These are phyloP conservation scores for Lepidochrysops patricia DNA, from an alignment of 2,888 invertebrate species.

Conservation along the genomic window DNA sequence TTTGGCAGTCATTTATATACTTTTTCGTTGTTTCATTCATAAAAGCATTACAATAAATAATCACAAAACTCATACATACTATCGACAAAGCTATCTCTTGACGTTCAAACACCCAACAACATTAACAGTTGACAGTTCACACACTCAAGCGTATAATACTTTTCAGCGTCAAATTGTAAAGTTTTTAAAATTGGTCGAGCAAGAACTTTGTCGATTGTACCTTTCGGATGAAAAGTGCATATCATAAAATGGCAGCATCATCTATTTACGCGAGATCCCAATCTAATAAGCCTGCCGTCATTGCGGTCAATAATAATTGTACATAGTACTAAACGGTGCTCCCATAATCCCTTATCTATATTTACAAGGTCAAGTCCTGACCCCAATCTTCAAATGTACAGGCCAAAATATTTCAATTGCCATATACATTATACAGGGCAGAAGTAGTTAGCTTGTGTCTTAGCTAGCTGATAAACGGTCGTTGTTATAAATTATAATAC, in stretches of 20 bases:
- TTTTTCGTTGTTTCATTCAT: neutral
- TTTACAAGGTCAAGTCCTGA: slow-evolving; percentile 1
- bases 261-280: slow-evolving; percentile 12
- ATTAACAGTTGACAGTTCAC: no score
- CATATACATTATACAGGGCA: no score
- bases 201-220: no score
- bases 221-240: neutral
- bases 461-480: neutral
- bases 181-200: no score
- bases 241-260: slow-evolving; percentile 3
- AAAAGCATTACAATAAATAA: neutral
- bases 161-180: no score
- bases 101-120: no score
- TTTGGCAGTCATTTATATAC: neutral
- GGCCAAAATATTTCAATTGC: no score
- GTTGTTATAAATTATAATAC: no score
- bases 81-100: no score
- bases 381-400: neutral
- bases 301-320: slow-evolving; percentile 10
- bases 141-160: no score
- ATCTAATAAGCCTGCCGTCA: slow-evolving; percentile 12
- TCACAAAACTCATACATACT: neutral
- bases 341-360: slow-evolving; percentile 18
- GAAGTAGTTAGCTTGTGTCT: neutral
- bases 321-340: slow-evolving; percentile 18